phyloP scores from a whole-genome alignment of 2,113 vertebrate genomes.

The Callipepla squamata region DNA sequence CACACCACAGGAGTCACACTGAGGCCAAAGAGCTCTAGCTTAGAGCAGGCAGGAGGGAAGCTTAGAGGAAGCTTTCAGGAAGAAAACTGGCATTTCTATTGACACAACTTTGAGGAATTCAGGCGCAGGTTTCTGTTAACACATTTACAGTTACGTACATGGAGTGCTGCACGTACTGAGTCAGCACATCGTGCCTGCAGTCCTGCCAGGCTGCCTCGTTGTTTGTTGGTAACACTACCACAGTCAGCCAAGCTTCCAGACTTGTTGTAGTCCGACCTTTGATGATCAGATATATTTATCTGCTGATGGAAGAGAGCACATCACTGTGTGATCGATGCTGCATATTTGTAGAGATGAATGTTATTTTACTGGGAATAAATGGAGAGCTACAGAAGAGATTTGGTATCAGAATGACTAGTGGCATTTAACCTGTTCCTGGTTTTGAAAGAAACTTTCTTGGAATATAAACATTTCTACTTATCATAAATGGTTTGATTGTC shows the following conservation, averaged over 20 bases:
- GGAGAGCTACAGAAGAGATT: not conserved
- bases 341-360: not conserved
- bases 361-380: not conserved
- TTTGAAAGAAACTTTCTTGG: not conserved
- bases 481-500: not conserved
- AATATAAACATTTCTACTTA: not conserved
- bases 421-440: not conserved
- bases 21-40: not conserved
- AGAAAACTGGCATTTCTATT: not conserved
- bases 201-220: not conserved
- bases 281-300: not conserved
- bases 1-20: not conserved
- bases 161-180: accelerated
- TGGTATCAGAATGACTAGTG: not conserved
- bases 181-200: not conserved
- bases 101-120: not conserved
- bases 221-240: not conserved
- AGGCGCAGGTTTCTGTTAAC: not conserved
- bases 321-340: not conserved
- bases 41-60: not conserved
- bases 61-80: not conserved
- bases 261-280: not conserved
- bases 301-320: not conserved
- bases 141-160: not conserved
- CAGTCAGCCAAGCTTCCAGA: not conserved